phyloP scores from a whole-genome alignment of 2,797 vertebrate species.

The Acropternis orthonyx region DNA sequence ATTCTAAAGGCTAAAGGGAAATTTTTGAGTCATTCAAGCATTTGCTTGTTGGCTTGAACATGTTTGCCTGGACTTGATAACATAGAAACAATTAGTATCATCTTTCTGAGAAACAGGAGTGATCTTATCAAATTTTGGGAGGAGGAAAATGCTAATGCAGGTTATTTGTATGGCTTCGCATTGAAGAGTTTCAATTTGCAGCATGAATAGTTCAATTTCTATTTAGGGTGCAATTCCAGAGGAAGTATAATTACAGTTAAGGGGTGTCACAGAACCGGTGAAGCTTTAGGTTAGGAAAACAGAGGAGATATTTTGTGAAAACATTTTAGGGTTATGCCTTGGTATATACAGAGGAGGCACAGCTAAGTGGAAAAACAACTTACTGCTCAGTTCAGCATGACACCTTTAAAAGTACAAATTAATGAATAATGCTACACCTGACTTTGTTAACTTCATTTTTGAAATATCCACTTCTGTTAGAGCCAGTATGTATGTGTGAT shows the following conservation, averaged over 20 bases:
- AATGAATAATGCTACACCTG: neutral
- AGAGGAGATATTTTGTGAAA: slow-evolving; percentile 61
- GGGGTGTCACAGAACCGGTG: slow-evolving; percentile 49
- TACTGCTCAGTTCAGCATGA: neutral
- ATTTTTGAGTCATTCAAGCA: neutral
- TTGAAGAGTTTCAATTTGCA: slow-evolving; percentile 77
- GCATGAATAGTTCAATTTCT: slow-evolving; percentile 77
- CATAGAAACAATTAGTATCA: slow-evolving; percentile 49
- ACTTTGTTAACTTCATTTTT: slow-evolving; percentile 22
- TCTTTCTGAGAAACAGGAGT: slow-evolving; percentile 50
- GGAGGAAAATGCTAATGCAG: slow-evolving; percentile 62
- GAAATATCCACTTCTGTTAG: neutral
- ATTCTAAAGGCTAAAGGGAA: neutral
- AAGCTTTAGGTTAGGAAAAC: slow-evolving; percentile 69
- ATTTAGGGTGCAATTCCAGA: slow-evolving; percentile 70
- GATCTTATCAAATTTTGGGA: slow-evolving; percentile 53
- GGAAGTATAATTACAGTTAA: slow-evolving; percentile 75
- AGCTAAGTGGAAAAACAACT: slow-evolving; percentile 15
- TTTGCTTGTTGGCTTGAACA: slow-evolving; percentile 12
- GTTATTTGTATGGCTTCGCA: slow-evolving; percentile 73
- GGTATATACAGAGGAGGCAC: slow-evolving; percentile 27
- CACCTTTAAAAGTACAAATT: neutral
- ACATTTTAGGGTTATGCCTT: slow-evolving; percentile 36
- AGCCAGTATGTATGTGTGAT: neutral
- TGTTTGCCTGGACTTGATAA: slow-evolving; percentile 29